phyloP scores from a whole-genome alignment of 2,797 vertebrate genomes.

The Rhodeus uyekii region DNA sequence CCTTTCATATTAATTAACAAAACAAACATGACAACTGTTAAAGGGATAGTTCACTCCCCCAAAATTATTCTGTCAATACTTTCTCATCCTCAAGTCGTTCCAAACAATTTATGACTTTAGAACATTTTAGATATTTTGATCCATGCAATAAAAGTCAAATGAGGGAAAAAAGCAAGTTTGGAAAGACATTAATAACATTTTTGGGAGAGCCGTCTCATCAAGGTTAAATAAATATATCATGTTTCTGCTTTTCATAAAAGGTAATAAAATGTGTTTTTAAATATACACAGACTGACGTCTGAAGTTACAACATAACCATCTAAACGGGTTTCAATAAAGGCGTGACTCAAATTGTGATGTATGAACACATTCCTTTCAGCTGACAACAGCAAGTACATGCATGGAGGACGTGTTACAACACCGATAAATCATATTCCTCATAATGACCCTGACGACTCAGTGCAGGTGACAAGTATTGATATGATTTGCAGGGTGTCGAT shows the following conservation, averaged over 20 bases:
- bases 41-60: background rate
- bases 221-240: background rate
- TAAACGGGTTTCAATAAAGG: conserved; percentile 30
- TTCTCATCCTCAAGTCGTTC: background rate
- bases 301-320: conserved; percentile 38
- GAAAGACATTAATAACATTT: background rate
- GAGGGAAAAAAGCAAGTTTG: background rate
- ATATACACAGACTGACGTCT: background rate
- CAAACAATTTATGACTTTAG: background rate
- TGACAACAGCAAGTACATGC: conserved; percentile 11
- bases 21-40: background rate
- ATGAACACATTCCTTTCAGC: conserved; percentile 44
- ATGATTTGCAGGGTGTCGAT: background rate
- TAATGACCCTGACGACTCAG: background rate
- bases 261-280: background rate
- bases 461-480: background rate
- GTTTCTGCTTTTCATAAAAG: background rate
- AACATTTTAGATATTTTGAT: background rate
- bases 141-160: background rate
- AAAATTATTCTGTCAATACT: no score
- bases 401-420: conserved; percentile 16
- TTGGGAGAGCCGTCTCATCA: background rate
- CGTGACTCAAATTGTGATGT: no score
- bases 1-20: background rate
- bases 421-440: background rate